phyloP scores from a whole-genome alignment of 2,888 invertebrate species.

The Zonitis immaculata region DNA sequence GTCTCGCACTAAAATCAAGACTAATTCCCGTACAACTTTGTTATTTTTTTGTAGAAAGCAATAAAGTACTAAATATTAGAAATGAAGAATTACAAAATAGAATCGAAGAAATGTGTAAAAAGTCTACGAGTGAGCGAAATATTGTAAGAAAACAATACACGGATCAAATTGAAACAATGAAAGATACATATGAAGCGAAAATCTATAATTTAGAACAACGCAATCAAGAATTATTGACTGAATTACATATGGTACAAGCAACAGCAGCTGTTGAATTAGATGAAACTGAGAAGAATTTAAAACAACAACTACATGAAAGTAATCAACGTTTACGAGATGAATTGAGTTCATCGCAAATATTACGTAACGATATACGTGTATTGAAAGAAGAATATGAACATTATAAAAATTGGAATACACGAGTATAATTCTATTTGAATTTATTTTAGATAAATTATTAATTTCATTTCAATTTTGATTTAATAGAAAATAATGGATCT shows the following conservation, averaged over 20 bases:
- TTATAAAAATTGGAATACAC: not conserved
- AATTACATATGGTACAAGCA: slow-evolving; percentile 19
- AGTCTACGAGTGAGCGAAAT: not conserved
- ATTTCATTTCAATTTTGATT: not conserved
- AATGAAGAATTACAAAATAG: slow-evolving; percentile 8
- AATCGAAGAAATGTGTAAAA: not conserved
- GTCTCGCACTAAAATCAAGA: no score
- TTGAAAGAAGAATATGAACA: slow-evolving; percentile 5
- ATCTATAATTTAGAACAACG: not conserved
- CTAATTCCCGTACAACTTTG: no score
- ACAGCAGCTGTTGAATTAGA: slow-evolving; percentile 17
- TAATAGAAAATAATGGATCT: slow-evolving; percentile 17
- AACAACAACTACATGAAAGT: slow-evolving; percentile 16
- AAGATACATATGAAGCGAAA: not conserved
- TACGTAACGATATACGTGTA: not conserved
- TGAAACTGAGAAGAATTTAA: slow-evolving; percentile 17
- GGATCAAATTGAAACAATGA: not conserved
- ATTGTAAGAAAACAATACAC: not conserved
- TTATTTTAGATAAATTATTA: not conserved
- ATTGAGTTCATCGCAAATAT: not conserved
- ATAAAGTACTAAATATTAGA: not conserved
- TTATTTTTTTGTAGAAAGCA: not conserved
- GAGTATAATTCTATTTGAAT: not conserved
- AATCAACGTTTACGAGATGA: slow-evolving; percentile 10
- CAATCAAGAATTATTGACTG: slow-evolving; percentile 16